A percentile compares a stretch with the other conserved stretches of the same genome.
phyloP scores from a whole-genome alignment of 2,888 invertebrate species.

The Diaperis boleti region DNA sequence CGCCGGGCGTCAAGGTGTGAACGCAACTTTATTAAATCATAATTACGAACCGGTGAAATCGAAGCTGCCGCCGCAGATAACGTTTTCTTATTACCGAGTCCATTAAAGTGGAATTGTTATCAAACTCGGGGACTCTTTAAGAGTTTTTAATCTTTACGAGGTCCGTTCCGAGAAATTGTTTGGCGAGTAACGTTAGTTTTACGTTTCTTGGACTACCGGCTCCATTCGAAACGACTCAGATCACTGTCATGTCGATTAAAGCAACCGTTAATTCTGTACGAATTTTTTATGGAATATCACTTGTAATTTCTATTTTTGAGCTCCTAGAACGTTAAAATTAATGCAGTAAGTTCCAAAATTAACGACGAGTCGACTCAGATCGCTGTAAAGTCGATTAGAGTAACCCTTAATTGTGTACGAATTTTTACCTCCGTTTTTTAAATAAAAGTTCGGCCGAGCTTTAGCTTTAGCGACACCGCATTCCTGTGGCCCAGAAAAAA shows the following conservation, averaged over 20 bases:
- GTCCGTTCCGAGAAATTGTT: conserved; percentile 6
- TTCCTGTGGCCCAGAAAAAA: conserved; percentile 25
- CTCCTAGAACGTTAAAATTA: too few relatives aligned
- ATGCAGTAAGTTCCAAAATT: too few relatives aligned
- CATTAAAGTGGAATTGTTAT: conserved; percentile 18
- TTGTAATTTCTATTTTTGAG: too few relatives aligned
- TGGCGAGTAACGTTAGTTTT: conserved; percentile 5
- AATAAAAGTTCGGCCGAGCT: too few relatives aligned
- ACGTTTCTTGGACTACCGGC: conserved; percentile 11
- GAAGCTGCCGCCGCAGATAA: conserved; percentile 5
- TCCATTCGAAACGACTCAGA: not conserved
- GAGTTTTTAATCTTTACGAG: conserved; percentile 16
- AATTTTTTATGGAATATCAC: too few relatives aligned
- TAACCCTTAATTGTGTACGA: too few relatives aligned
- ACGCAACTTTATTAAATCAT: conserved; percentile 29
- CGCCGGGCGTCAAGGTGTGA: conserved; percentile 12
- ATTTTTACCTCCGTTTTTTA: too few relatives aligned
- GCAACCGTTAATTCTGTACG: too few relatives aligned
- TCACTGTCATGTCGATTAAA: too few relatives aligned
- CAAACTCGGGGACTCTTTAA: conserved; percentile 9
- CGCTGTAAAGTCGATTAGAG: too few relatives aligned
- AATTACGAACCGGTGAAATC: conserved; percentile 20
- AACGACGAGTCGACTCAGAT: too few relatives aligned
- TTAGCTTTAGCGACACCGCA: conserved; percentile 28
- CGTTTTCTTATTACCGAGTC: conserved; percentile 14